These are phyloP conservation scores for Australoheros facetus DNA, from an alignment of 2,797 vertebrate genomes.

Conservation along the genomic window DNA sequence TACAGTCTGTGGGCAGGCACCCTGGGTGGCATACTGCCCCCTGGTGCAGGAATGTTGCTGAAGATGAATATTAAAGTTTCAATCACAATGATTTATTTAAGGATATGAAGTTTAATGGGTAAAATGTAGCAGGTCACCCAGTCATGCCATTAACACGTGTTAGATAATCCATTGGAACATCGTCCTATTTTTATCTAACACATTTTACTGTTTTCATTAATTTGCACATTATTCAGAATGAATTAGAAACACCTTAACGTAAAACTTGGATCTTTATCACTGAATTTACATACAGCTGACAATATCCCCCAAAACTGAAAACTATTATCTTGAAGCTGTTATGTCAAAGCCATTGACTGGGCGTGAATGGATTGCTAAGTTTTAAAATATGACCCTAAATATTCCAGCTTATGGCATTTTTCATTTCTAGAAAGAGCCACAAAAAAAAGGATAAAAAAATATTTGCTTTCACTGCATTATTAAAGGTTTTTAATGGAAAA, in stretches of 20 bases:
- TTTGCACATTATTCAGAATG: too few relatives aligned
- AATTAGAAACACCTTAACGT: neutral
- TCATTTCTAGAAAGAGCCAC: neutral
- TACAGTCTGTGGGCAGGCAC: neutral
- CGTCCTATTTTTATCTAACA: neutral
- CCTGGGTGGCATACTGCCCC: conserved; percentile 49
- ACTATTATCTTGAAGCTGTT: too few relatives aligned
- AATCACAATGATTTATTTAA: neutral
- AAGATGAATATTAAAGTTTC: neutral
- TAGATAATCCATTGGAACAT: neutral
- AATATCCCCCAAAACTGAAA: too few relatives aligned
- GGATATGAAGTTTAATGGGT: neutral
- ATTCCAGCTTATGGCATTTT: neutral
- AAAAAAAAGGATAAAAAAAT: neutral
- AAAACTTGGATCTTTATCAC: neutral
- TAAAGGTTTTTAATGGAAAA: neutral
- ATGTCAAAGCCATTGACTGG: neutral
- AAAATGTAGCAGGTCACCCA: neutral
- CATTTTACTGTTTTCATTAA: neutral
- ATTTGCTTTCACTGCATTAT: neutral
- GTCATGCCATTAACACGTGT: neutral
- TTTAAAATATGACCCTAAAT: neutral
- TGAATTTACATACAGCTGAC: too few relatives aligned
- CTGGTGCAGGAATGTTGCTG: conserved; percentile 36
- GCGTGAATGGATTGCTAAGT: neutral